Conservation (phyloP, 2,888 invertebrate genomes). For the Ochropacha duplaris region DNA sequence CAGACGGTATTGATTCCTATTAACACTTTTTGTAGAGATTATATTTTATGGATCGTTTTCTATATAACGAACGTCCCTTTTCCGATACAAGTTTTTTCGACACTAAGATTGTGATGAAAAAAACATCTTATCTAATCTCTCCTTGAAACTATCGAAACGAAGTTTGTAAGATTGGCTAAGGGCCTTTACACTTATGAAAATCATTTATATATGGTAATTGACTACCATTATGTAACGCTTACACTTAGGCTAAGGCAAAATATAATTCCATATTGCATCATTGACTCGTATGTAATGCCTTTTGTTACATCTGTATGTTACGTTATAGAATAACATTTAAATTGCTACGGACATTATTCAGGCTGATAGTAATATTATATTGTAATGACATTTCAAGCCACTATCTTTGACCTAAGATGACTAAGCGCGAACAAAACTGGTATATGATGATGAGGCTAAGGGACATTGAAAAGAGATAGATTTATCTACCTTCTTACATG, state of each 20-base stretch:
- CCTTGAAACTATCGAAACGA: background rate
- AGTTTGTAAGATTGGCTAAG: conserved; percentile 14
- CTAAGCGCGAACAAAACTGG: conserved; percentile 70
- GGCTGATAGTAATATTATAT: conserved; percentile 32
- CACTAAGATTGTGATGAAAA: background rate
- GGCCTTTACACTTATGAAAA: conserved; percentile 20
- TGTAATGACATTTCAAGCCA: conserved; percentile 67
- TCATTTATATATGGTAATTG: conserved; percentile 24
- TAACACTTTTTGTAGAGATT: background rate
- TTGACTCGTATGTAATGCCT: conserved; percentile 24
- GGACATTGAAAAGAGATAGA: conserved; percentile 45
- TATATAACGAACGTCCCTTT: background rate
- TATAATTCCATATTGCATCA: conserved; percentile 38
- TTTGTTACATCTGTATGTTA: conserved; percentile 34
- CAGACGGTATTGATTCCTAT: background rate
- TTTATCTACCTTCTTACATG: conserved; percentile 19
- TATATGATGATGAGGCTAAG: conserved; percentile 54
- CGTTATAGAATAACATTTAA: conserved; percentile 35
- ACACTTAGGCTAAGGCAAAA: conserved; percentile 20
- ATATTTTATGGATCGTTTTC: background rate
- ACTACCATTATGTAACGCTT: background rate
- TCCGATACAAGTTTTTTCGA: background rate
- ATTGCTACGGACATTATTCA: conserved; percentile 41
- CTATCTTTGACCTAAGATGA: conserved; percentile 70
- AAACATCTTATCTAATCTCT: background rate